phyloP scores from a whole-genome alignment of 2,113 vertebrate species.

The Chinchilla lanigera region DNA sequence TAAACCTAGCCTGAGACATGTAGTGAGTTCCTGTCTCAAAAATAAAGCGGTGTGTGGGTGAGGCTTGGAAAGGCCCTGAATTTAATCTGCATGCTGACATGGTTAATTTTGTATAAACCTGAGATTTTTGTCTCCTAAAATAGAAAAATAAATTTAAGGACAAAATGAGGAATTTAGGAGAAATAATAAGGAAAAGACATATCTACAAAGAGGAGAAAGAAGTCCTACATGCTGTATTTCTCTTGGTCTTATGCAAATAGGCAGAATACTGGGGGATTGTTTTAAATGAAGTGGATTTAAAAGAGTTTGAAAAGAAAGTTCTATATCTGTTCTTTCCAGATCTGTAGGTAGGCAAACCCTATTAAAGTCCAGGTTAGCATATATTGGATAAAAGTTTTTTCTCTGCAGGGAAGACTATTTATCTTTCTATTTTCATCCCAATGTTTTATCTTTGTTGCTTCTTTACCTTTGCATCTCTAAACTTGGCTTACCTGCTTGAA shows the following conservation, averaged over 20 bases:
- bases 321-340: neutral
- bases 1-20: neutral
- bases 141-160: neutral
- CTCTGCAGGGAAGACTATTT: neutral
- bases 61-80: neutral
- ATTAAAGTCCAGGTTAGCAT: neutral
- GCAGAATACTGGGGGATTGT: neutral
- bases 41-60: neutral
- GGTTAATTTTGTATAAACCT: neutral
- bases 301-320: neutral
- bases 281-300: neutral
- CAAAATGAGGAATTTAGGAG: neutral
- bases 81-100: neutral
- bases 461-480: neutral
- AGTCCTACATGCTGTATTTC: neutral
- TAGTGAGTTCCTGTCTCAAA: neutral
- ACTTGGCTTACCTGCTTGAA: neutral
- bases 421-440: neutral
- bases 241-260: neutral
- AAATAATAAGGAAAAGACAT: neutral
- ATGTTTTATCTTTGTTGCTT: neutral
- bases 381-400: neutral
- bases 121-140: neutral
- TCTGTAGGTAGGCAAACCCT: neutral
- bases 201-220: neutral